Conservation (phyloP, 2,113 vertebrate species). For the Neogobius melanostomus region DNA sequence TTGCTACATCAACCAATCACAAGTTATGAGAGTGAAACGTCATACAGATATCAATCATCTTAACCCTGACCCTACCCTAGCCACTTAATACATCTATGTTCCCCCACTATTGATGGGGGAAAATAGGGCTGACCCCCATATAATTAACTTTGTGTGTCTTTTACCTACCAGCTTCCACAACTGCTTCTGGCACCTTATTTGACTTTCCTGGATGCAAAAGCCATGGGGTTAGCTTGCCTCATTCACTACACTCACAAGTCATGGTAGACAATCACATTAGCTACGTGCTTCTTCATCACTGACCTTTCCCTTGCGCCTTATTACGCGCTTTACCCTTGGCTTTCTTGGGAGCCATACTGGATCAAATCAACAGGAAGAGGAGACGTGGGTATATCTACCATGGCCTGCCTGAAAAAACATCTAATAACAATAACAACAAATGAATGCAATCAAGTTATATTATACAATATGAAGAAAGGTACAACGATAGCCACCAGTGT, state of each 20-base stretch:
- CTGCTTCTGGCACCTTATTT: not conserved
- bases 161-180: slow-evolving; percentile 46
- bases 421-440: not conserved
- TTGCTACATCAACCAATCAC: too few species aligned
- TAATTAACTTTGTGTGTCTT: not conserved
- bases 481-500: too few species aligned
- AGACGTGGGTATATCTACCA: not conserved
- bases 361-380: not conserved
- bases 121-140: not conserved
- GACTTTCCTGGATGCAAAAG: slow-evolving; percentile 37
- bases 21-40: too few species aligned
- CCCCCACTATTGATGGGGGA: too few species aligned
- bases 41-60: too few species aligned
- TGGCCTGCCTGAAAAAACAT: slow-evolving; percentile 1
- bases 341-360: slow-evolving; percentile 66
- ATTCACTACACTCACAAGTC: not conserved
- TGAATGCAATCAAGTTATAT: not conserved
- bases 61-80: too few species aligned
- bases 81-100: too few species aligned
- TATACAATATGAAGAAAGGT: too few species aligned
- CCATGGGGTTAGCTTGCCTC: slow-evolving; percentile 1
- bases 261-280: not conserved
- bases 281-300: slow-evolving; percentile 7
- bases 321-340: slow-evolving; percentile 24
- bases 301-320: slow-evolving; percentile 60